These are phyloP conservation scores for Leptatherina wallacei DNA, from an alignment of 2,797 vertebrate species.

Conservation along the genomic window DNA sequence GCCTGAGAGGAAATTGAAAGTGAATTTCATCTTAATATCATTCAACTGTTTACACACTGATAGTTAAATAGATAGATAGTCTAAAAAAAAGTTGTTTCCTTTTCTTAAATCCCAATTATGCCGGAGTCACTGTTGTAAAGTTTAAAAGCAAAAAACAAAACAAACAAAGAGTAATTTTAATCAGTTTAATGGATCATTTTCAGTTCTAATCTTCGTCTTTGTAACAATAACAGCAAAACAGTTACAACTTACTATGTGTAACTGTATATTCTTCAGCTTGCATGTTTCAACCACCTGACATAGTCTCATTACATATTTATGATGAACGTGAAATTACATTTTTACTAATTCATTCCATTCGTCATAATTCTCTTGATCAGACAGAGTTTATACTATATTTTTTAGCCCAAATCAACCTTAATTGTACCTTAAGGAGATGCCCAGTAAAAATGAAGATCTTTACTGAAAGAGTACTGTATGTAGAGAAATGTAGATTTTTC, in stretches of 20 bases:
- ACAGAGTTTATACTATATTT: neutral
- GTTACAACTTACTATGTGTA: neutral
- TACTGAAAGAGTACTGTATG: neutral
- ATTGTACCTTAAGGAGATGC: neutral
- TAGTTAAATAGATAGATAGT: neutral
- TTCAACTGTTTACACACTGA: neutral
- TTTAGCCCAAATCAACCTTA: neutral
- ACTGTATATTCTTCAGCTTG: neutral
- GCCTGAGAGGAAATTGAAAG: neutral
- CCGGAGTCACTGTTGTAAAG: neutral
- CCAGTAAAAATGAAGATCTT: neutral
- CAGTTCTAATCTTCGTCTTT: neutral
- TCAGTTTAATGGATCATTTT: neutral
- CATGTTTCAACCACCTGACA: conserved; percentile 11
- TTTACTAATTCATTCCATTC: neutral
- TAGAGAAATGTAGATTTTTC: neutral
- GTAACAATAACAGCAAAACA: neutral
- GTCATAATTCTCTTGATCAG: neutral
- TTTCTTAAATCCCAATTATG: neutral
- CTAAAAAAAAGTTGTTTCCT: neutral
- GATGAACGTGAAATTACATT: neutral
- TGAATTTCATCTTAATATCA: neutral
- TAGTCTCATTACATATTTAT: neutral
- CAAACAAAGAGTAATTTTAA: neutral
- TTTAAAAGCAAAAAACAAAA: too few species aligned